These are phyloP conservation scores for Megamerina dolium DNA, from an alignment of 2,888 invertebrate species.

Conservation along the genomic window DNA sequence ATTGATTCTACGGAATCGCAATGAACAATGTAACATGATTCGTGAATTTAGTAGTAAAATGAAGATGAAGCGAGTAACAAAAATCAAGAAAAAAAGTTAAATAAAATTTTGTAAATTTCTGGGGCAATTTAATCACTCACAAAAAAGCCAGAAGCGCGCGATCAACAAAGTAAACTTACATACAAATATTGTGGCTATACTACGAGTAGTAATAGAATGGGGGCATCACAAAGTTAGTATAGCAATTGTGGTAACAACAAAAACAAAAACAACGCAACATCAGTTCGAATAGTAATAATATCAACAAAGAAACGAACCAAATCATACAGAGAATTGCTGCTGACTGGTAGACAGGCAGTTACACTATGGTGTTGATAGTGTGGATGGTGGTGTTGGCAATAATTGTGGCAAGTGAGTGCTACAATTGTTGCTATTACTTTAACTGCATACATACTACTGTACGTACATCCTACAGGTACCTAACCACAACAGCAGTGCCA, in stretches of 20 bases:
- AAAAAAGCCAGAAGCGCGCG: slow-evolving; percentile 13
- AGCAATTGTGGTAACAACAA: slow-evolving; percentile 4
- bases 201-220: background rate
- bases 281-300: background rate
- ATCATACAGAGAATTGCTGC: background rate
- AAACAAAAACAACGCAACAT: background rate
- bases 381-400: slow-evolving; percentile 34
- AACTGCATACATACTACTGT: too few species aligned
- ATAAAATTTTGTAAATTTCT: slow-evolving; percentile 37
- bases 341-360: slow-evolving; percentile 27
- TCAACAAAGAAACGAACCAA: background rate
- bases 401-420: slow-evolving; percentile 5
- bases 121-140: slow-evolving; percentile 40
- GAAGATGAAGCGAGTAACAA: slow-evolving; percentile 46
- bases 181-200: too few species aligned
- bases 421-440: too few species aligned
- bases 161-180: too few species aligned
- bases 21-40: slow-evolving; percentile 46
- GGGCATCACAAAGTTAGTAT: background rate
- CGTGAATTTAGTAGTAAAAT: too few species aligned
- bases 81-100: slow-evolving; percentile 42
- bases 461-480: background rate
- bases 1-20: too few species aligned
- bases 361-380: slow-evolving; percentile 22
- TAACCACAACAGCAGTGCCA: background rate